Conservation (phyloP, 1,140 invertebrate species). For the Watersipora subatra region DNA sequence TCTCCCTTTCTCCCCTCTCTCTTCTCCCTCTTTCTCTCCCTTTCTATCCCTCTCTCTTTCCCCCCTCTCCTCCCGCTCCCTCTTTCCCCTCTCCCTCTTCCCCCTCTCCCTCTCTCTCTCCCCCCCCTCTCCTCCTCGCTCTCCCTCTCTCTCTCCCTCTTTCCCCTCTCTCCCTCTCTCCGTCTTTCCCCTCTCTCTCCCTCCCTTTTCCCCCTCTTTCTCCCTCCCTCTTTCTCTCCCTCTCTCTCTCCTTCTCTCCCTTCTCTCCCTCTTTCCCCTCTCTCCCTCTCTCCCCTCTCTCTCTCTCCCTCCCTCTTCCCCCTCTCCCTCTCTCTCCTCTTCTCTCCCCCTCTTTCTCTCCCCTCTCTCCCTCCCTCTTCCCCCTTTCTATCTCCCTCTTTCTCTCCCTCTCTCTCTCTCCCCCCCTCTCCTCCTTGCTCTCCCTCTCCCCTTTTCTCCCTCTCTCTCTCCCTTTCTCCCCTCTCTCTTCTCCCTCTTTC, state of each 20-base stretch:
- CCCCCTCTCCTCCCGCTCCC: too few species aligned
- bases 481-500: conserved; percentile 3
- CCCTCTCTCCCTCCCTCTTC: not conserved
- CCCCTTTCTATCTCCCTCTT: too few species aligned
- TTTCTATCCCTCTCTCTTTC: too few species aligned
- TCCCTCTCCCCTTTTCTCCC: too few species aligned
- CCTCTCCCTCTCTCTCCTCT: not conserved
- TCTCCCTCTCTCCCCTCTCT: conserved; percentile 1
- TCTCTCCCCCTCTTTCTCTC: not conserved
- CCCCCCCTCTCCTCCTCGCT: too few species aligned
- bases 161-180: not conserved
- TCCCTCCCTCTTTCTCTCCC: not conserved
- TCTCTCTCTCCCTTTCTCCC: not conserved
- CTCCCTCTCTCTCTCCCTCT: not conserved
- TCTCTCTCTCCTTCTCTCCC: not conserved
- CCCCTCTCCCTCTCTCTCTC: not conserved
- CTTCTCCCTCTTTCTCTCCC: conserved; percentile 6
- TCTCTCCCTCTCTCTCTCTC: not conserved
- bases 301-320: conserved; percentile 5
- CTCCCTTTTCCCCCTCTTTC: conserved; percentile 3
- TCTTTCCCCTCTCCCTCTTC: conserved; percentile 5
- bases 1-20: not conserved
- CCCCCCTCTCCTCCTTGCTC: not conserved
- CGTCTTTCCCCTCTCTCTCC: not conserved
- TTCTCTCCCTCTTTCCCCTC: conserved; percentile 3